Conservation (phyloP, 1,140 invertebrate genomes). For the Trissolcus basalis region DNA sequence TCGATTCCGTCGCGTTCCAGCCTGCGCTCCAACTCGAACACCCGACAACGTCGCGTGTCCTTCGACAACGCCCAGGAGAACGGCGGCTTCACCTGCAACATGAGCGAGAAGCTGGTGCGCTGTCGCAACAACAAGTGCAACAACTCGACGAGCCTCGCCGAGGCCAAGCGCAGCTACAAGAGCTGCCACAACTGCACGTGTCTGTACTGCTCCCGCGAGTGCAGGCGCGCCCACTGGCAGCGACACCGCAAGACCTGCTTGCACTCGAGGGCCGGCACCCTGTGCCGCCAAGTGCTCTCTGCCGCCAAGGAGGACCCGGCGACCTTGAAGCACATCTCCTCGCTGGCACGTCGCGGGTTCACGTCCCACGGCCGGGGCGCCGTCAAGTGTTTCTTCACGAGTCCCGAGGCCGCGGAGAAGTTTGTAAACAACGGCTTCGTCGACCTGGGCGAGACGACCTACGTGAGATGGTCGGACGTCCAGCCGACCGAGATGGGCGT, state of each 20-base stretch:
- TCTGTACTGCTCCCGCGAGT: conserved; percentile 89
- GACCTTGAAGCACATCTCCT: conserved; percentile 86
- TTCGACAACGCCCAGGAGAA: conserved; percentile 72
- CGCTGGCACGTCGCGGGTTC: conserved; percentile 87
- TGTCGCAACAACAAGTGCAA: conserved; percentile 87
- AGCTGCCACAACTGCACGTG: conserved; percentile 96
- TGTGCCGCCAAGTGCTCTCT: conserved; percentile 92
- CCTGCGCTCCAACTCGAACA: conserved; percentile 47
- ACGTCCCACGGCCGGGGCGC: conserved; percentile 90
- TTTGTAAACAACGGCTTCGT: conserved; percentile 84
- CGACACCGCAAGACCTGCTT: conserved; percentile 92
- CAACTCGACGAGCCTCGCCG: conserved; percentile 79
- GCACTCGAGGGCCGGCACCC: conserved; percentile 88
- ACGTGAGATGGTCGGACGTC: conserved; percentile 87
- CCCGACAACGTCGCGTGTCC: conserved; percentile 70
- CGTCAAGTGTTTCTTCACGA: conserved; percentile 92
- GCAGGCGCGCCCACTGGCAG: conserved; percentile 91
- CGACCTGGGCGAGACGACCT: conserved; percentile 85
- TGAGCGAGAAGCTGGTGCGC: conserved; percentile 77
- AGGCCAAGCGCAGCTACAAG: conserved; percentile 86
- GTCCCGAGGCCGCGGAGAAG: conserved; percentile 87
- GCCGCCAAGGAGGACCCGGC: conserved; percentile 89
- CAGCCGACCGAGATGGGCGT: conserved; percentile 90
- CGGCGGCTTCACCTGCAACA: conserved; percentile 7
- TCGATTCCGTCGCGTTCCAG: conserved; percentile 63